Base-by-base conservation (phyloP, 2,888 invertebrate genomes). In the Atherix ibis region DNA sequence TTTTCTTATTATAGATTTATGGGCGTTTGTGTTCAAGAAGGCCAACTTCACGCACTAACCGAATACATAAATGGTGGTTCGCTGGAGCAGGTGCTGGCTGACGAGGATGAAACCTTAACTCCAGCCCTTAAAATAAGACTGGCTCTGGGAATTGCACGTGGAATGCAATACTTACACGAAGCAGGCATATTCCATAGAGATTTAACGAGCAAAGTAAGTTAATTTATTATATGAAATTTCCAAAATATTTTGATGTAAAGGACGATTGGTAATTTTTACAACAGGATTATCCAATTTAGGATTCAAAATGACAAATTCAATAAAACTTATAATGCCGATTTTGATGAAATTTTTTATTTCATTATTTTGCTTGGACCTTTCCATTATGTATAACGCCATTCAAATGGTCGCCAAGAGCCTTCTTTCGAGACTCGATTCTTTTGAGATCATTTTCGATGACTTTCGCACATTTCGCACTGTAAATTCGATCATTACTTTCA, bases 41-140 rank as follows among this genome's bases (percentile, higher is more conserved):
- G 92, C 19, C 92, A 92, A 56, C 69, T 94, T 34, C 92, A 94
- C 64, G 92, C 92, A 15, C 70, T 94, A 43, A 92, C 92, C 44
- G 92, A 94, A 71, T 95, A 82, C 65, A 91, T 94, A 62, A 84
- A 85, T 62, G 88, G 88, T 29, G 95, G 95, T 24, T 91, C 89
- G 35, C 64, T 97, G 54, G 91, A 94, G 56, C 87, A 91, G 63
- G 65, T 91, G 48, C 75, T 95, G 53, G 78, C 84, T 53, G 76
- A 81, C 48, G 65, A 71, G 44, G 67, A 67, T 46, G 73, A 77
- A 43, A 67, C 71, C 27, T 64, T 94, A 50, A 78, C 82, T 31
- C 88, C 89, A 68, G 65, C 70, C 42, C 67, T 76, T 43, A 69
- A 92, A 50, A 76, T 92, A 56, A 76, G 78, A 47, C 68, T 95